phyloP scores from a whole-genome alignment of 2,797 vertebrate species.

The Pogonophryne albipinna region DNA sequence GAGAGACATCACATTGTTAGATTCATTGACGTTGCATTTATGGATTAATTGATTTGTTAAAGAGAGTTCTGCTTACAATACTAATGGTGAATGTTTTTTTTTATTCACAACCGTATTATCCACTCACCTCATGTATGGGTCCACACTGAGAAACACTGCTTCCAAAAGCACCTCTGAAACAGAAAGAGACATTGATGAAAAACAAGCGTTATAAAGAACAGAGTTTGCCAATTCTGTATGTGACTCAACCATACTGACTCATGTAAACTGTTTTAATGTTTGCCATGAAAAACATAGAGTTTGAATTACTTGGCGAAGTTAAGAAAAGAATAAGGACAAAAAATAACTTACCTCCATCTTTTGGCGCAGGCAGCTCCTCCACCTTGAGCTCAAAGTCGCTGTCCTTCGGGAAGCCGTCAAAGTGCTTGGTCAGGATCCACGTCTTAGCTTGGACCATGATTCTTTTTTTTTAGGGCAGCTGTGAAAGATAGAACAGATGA shows the following conservation, averaged over 20 bases:
- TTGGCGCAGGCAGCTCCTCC: slow-evolving; percentile 86
- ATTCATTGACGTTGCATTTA: neutral
- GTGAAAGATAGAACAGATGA: slow-evolving; percentile 3
- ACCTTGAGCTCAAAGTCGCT: slow-evolving; percentile 89
- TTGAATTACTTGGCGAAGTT: neutral
- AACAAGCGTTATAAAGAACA: neutral
- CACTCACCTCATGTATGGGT: slow-evolving; percentile 94
- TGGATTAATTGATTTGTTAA: neutral
- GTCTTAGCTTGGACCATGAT: slow-evolving; percentile 87
- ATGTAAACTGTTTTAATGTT: neutral
- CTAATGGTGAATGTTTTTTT: too few relatives aligned
- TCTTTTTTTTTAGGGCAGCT: slow-evolving; percentile 35
- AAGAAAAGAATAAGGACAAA: neutral
- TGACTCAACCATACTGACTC: neutral
- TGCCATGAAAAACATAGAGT: neutral
- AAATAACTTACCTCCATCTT: slow-evolving; percentile 86
- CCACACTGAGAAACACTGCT: slow-evolving; percentile 91
- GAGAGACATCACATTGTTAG: neutral
- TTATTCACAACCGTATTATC: neutral
- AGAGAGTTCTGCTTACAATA: too few relatives aligned
- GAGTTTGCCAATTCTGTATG: neutral
- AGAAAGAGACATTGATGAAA: neutral
- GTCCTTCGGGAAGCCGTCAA: slow-evolving; percentile 87
- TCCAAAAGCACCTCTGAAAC: slow-evolving; percentile 91
- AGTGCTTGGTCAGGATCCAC: slow-evolving; percentile 90